Conservation (phyloP, 2,888 invertebrate species). For the Drosophila paracracens region DNA sequence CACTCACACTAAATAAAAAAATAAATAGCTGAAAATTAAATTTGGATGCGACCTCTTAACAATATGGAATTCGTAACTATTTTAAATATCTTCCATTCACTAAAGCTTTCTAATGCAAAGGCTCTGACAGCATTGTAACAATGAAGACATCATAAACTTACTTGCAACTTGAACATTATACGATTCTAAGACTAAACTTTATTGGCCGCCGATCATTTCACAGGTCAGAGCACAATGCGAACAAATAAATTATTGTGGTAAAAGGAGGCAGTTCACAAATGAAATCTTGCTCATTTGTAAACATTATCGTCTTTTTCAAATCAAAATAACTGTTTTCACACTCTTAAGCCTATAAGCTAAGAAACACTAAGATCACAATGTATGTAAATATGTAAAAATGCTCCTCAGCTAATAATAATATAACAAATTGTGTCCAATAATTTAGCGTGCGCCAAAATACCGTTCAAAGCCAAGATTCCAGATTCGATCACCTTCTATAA, state of each 20-base stretch:
- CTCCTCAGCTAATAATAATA: constrained; percentile 41
- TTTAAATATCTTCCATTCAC: background rate
- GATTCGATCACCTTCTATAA: constrained; percentile 26
- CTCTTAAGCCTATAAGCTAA: constrained; percentile 59
- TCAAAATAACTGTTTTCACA: constrained; percentile 71
- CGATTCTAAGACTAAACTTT: constrained; percentile 11
- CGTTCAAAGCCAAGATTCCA: constrained; percentile 48
- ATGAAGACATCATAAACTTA: constrained; percentile 32
- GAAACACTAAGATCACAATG: constrained; percentile 14
- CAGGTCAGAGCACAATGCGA: constrained; percentile 18
- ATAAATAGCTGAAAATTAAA: background rate
- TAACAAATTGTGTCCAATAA: constrained; percentile 72
- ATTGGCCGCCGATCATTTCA: constrained; percentile 35
- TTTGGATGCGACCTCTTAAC: background rate
- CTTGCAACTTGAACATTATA: constrained; percentile 11
- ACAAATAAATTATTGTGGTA: constrained; percentile 29
- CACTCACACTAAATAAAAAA: background rate
- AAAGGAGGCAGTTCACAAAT: constrained; percentile 9
- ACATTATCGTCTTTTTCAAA: constrained; percentile 42
- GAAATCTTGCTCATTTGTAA: constrained; percentile 35
- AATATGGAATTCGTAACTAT: background rate
- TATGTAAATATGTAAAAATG: constrained; percentile 20
- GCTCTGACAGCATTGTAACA: constrained; percentile 3
- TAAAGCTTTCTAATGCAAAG: constrained; percentile 9
- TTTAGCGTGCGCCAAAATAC: constrained; percentile 80